phyloP scores from a whole-genome alignment of 2,888 invertebrate species.

The Drosophila prolongata region DNA sequence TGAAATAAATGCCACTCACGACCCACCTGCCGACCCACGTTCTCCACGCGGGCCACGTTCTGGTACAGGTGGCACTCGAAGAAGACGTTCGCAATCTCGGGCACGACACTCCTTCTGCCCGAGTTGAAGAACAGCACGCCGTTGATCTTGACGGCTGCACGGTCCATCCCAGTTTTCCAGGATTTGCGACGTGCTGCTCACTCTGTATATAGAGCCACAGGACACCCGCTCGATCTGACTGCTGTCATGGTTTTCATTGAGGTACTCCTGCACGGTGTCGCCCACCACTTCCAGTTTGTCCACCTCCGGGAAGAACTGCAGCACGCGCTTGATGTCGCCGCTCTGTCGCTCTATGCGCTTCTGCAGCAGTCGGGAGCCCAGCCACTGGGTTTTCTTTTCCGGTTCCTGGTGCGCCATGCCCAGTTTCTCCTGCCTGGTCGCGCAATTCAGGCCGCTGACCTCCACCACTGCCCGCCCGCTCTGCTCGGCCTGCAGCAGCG shows the following conservation, averaged over 20 bases:
- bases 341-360: conserved; percentile 45
- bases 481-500: conserved; percentile 64
- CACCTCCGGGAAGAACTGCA: conserved; percentile 13
- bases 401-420: neutral
- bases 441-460: conserved; percentile 63
- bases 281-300: conserved; percentile 71
- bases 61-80: conserved; percentile 73
- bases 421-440: conserved; percentile 57
- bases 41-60: conserved; percentile 63
- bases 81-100: no score
- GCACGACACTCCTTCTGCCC: conserved; percentile 1
- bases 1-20: no score
- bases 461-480: conserved; percentile 46
- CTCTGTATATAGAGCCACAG: conserved; percentile 21
- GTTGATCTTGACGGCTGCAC: conserved; percentile 60
- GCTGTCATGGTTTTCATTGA: neutral
- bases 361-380: conserved; percentile 63
- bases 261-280: neutral
- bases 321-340: conserved; percentile 51
- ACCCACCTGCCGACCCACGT: conserved; percentile 65
- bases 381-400: conserved; percentile 42
- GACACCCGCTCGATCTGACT: conserved; percentile 32
- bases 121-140: conserved; percentile 33
- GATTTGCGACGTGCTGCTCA: conserved; percentile 53
- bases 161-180: neutral